phyloP scores from a whole-genome alignment of 2,113 vertebrate species.

The Hippocampus mohnikei region DNA sequence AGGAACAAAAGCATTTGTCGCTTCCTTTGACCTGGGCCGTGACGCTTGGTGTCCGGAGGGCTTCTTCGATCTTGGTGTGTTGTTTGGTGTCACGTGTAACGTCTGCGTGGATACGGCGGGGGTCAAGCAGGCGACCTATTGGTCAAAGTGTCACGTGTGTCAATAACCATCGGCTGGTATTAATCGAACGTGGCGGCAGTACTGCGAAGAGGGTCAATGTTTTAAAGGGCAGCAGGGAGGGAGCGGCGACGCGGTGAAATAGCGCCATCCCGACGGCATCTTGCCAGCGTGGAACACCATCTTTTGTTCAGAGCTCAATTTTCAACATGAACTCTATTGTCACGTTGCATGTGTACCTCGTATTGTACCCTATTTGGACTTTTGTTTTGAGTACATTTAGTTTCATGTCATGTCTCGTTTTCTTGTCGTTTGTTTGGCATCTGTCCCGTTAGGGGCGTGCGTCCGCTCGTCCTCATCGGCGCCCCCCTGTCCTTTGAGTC shows the following conservation, averaged over 20 bases:
- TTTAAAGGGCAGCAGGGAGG: constrained; percentile 67
- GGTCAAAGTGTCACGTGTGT: constrained; percentile 69
- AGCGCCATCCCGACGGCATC: neutral
- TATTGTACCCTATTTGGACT: too few relatives aligned
- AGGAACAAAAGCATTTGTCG: too few relatives aligned
- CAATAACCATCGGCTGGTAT: constrained; percentile 69
- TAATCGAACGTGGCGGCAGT: constrained; percentile 65
- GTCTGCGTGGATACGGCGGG: constrained; percentile 12
- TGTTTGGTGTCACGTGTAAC: neutral
- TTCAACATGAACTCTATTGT: too few relatives aligned
- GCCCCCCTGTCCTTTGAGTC: too few relatives aligned
- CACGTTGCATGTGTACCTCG: too few relatives aligned
- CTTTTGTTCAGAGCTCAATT: neutral
- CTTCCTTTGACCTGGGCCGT: constrained; percentile 24
- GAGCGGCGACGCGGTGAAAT: constrained; percentile 53
- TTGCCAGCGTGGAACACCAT: neutral
- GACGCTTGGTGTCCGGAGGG: constrained; percentile 48
- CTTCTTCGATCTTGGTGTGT: constrained; percentile 58
- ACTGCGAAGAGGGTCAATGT: constrained; percentile 55
- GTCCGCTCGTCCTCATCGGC: too few relatives aligned
- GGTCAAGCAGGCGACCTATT: constrained; percentile 72
- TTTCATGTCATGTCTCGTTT: too few relatives aligned
- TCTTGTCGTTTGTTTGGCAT: too few relatives aligned
- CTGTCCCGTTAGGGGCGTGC: too few relatives aligned
- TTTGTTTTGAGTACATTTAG: too few relatives aligned